Evolutionary conservation across 2,888 invertebrate species (phyloP), one percentile per base, ranked within the genome.

Genomic region (Oconnorella tubifera): DNA sequence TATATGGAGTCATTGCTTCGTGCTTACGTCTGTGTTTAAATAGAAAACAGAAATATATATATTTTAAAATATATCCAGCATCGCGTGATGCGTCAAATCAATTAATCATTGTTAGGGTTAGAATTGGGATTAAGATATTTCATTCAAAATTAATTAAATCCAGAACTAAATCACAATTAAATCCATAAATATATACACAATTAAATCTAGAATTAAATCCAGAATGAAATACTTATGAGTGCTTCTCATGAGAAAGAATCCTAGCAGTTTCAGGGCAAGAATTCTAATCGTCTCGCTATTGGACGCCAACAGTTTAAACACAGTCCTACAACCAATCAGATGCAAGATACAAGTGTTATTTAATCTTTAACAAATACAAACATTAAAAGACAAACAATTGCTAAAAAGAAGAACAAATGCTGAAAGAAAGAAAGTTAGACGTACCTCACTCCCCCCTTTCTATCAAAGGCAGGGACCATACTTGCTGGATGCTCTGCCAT

Each of bases 401-500:
- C n/a, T n/a, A n/a, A n/a, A n/a, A n/a, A n/a, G n/a, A n/a, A n/a
- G n/a, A n/a, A n/a, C n/a, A n/a, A n/a, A n/a, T n/a, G n/a, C n/a
- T n/a, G n/a, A n/a, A n/a, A n/a, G n/a, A n/a, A n/a, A n/a, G n/a
- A n/a, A n/a, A n/a, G n/a, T n/a, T n/a, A n/a, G n/a, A n/a, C n/a
- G n/a, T 40, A 82, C 82, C 81, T 82, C 62, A 98, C 91, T 67
- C 98, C 99, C 76, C 92, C 91, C 76, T 98, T 99, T 69, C 91
- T 89, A 84, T 99, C 98, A 83, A 99, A 99, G 62, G 96, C 95
- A 49, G 99, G 99, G 74, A 99, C 97, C 93, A 98, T 94, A 2
- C 96, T 95, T 73, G 96, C 92, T 0, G 99, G 99, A 82, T 98
- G 96, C 82, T 99, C 98, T 6, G 95, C 92, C 92, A 99, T 95